A percentile compares a stretch with the other conserved stretches of the same genome.
Evolutionary conservation across 2,888 invertebrate genomes (phyloP).

Genomic region (Chymomyza procnemis): DNA sequence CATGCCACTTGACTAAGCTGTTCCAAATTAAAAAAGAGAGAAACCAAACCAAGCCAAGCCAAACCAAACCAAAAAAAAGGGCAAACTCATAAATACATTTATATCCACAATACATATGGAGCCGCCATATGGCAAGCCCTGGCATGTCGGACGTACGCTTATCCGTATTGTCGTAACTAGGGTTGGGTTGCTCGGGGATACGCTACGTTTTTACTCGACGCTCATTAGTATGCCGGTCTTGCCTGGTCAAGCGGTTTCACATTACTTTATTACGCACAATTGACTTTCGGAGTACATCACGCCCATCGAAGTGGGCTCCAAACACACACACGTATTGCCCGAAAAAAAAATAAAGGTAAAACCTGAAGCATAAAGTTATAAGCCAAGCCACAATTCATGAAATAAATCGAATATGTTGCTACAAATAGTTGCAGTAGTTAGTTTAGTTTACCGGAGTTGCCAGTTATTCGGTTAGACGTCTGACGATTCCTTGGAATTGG

Average conservation of each 20-base stretch:
- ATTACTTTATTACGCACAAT: constrained; percentile 71
- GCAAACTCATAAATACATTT: neutral
- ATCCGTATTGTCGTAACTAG: neutral
- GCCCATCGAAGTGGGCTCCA: constrained; percentile 9
- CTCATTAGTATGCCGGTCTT: constrained; percentile 64
- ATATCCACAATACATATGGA: neutral
- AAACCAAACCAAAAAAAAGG: neutral
- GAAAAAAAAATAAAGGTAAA: neutral
- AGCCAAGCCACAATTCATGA: neutral
- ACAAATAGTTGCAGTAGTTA: neutral
- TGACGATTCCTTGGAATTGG: neutral
- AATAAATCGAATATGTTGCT: neutral
- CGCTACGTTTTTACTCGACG: neutral
- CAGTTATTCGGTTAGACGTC: neutral
- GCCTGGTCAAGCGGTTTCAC: constrained; percentile 61
- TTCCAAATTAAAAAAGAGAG: neutral
- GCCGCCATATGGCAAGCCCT: neutral
- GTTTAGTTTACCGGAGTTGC: neutral
- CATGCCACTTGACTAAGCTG: neutral
- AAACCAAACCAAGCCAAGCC: neutral
- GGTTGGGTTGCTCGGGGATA: neutral
- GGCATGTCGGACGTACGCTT: neutral
- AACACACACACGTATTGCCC: constrained; percentile 2
- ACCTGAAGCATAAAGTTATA: neutral
- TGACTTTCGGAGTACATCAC: constrained; percentile 41